These are phyloP conservation scores for Lutraria rhynchaena DNA, from an alignment of 1,140 invertebrate species.

Conservation along the genomic window DNA sequence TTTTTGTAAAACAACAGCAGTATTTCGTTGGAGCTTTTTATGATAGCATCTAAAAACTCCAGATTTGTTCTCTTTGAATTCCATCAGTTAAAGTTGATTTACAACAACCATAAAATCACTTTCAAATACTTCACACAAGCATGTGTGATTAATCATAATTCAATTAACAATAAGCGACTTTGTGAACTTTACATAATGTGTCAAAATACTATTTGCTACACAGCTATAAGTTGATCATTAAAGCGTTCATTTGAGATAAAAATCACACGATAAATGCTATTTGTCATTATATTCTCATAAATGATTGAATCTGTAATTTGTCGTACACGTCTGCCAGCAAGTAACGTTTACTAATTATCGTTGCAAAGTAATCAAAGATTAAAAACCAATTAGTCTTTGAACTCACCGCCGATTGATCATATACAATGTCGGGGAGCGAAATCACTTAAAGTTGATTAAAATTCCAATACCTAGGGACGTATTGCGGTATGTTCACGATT, in stretches of 20 bases:
- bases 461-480: slow-evolving; percentile 33
- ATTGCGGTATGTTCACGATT: slow-evolving; percentile 14
- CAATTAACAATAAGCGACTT: too few relatives aligned
- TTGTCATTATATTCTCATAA: slow-evolving; percentile 18
- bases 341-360: slow-evolving; percentile 10
- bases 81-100: too few relatives aligned
- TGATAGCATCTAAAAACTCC: too few relatives aligned
- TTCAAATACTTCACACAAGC: too few relatives aligned
- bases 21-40: too few relatives aligned
- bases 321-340: not conserved
- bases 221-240: too few relatives aligned
- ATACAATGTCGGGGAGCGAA: not conserved
- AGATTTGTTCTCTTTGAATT: too few relatives aligned
- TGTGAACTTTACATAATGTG: too few relatives aligned
- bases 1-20: too few relatives aligned
- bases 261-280: not conserved
- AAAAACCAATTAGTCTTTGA: slow-evolving; percentile 55
- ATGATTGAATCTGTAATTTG: slow-evolving; percentile 22
- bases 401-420: slow-evolving; percentile 35
- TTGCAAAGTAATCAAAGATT: slow-evolving; percentile 56
- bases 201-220: too few relatives aligned
- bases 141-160: too few relatives aligned
- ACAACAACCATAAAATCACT: too few relatives aligned
- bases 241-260: slow-evolving; percentile 10
- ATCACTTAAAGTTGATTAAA: slow-evolving; percentile 53